Percentiles rank a stretch among this genome's conserved stretches.
Evolutionary conservation across 1,140 invertebrate species (phyloP).

Genomic region (Triops cancriformis): DNA sequence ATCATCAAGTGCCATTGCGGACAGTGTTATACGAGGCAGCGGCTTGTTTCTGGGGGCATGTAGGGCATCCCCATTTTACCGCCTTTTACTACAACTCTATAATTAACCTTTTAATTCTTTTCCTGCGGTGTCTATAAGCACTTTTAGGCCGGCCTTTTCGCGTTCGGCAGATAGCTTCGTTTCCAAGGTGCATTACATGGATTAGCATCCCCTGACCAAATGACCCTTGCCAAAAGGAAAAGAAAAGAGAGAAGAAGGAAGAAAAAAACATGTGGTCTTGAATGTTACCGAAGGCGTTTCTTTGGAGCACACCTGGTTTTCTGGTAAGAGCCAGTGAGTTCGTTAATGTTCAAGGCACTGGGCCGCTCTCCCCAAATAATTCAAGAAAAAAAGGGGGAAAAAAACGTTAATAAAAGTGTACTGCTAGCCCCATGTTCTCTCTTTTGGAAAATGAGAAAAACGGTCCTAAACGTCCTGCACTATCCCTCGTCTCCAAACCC

Average conservation of each 20-base stretch:
- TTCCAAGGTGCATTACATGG: conserved; percentile 1
- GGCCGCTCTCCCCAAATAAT: background rate
- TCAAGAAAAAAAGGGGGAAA: background rate
- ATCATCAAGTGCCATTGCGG: conserved; percentile 12
- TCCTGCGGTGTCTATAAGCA: conserved; percentile 5
- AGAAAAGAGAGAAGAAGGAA: background rate
- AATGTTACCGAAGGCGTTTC: background rate
- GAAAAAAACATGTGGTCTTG: background rate
- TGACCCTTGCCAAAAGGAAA: background rate
- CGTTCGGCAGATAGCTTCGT: conserved; percentile 4
- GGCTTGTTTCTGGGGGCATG: conserved; percentile 12
- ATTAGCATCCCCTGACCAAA: background rate
- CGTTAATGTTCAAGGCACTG: background rate
- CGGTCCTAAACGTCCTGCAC: background rate
- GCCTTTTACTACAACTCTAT: conserved; percentile 14
- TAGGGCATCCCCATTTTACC: conserved; percentile 8
- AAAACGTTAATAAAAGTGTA: background rate
- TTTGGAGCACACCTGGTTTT: background rate
- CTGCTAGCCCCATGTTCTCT: background rate
- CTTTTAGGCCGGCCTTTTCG: background rate
- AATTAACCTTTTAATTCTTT: conserved; percentile 11
- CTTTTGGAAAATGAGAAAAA: conserved; percentile 14
- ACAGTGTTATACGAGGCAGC: conserved; percentile 10
- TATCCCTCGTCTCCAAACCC: background rate
- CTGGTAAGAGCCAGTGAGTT: background rate